phyloP scores from a whole-genome alignment of 2,113 vertebrate genomes.

The Henicopernis longicauda region DNA sequence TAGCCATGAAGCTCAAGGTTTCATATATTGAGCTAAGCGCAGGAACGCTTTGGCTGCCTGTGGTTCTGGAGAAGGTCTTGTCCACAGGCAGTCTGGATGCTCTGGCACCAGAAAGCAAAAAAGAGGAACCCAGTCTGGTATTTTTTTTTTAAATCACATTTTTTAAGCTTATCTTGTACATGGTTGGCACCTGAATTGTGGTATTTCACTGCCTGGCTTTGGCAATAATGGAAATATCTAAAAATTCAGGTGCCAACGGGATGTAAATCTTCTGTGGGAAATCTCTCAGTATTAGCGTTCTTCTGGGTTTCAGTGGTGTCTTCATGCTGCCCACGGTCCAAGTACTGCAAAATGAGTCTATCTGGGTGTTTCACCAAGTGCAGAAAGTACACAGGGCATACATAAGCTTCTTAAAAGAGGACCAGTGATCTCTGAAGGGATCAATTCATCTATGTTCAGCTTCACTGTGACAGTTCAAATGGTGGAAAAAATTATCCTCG shows the following conservation, averaged over 20 bases:
- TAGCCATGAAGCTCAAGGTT: background rate
- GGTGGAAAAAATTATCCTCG: background rate
- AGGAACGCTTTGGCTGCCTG: background rate
- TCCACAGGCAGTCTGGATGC: background rate
- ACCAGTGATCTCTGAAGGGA: background rate
- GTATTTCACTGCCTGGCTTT: background rate
- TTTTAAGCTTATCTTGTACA: background rate
- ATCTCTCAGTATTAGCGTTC: background rate
- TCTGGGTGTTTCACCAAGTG: background rate
- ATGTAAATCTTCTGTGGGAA: background rate
- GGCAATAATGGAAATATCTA: background rate
- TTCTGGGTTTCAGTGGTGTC: background rate
- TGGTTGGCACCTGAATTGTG: background rate
- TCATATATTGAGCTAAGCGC: background rate
- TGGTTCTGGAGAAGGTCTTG: background rate
- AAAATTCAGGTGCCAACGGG: background rate
- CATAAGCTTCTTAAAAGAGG: background rate
- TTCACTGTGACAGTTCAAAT: background rate
- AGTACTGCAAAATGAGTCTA: background rate
- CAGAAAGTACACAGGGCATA: background rate
- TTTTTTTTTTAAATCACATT: background rate
- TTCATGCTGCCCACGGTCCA: accelerated
- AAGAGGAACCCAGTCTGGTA: background rate
- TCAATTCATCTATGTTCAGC: background rate
- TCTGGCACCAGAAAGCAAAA: background rate